Percentiles rank a stretch among this genome's conserved stretches.
Evolutionary conservation across 2,888 invertebrate genomes (phyloP).

Genomic region (Hypena proboscidalis): DNA sequence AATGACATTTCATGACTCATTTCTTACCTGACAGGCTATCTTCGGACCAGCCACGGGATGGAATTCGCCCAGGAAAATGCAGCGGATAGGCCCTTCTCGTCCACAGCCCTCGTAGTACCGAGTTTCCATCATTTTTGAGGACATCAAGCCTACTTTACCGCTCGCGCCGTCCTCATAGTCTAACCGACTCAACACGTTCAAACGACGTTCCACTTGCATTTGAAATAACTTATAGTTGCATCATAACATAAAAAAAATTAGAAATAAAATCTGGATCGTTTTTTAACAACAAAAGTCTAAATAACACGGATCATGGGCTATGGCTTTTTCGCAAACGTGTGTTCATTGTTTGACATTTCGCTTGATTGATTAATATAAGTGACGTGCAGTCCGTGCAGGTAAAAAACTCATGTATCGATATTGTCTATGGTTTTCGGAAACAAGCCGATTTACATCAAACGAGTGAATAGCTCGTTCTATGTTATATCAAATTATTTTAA

Average conservation of each 20-base stretch:
- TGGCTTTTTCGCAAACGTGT: conserved; percentile 15
- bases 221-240: conserved; percentile 39
- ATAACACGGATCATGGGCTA: conserved; percentile 17
- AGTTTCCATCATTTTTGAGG: conserved; percentile 73
- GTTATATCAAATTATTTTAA: too few relatives aligned
- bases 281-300: conserved; percentile 25
- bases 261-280: conserved; percentile 19
- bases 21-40: conserved; percentile 91
- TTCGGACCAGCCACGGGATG: conserved; percentile 93
- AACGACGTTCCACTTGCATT: conserved; percentile 52
- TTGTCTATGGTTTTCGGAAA: too few relatives aligned
- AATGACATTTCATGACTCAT: conserved; percentile 12
- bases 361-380: conserved; percentile 3
- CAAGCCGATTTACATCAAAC: too few relatives aligned
- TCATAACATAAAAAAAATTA: conserved; percentile 35
- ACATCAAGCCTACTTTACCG: conserved; percentile 51
- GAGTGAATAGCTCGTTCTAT: too few relatives aligned
- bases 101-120: conserved; percentile 87
- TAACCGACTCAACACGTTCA: conserved; percentile 40
- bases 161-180: conserved; percentile 51
- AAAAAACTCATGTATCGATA: too few relatives aligned
- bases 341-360: conserved; percentile 30
- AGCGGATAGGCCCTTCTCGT: conserved; percentile 91
- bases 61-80: conserved; percentile 92
- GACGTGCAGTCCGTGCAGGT: too few relatives aligned